These are phyloP conservation scores for Actinostola sp. DNA, from an alignment of 92 coral and sea anemone genomes.

Conservation along the genomic window DNA sequence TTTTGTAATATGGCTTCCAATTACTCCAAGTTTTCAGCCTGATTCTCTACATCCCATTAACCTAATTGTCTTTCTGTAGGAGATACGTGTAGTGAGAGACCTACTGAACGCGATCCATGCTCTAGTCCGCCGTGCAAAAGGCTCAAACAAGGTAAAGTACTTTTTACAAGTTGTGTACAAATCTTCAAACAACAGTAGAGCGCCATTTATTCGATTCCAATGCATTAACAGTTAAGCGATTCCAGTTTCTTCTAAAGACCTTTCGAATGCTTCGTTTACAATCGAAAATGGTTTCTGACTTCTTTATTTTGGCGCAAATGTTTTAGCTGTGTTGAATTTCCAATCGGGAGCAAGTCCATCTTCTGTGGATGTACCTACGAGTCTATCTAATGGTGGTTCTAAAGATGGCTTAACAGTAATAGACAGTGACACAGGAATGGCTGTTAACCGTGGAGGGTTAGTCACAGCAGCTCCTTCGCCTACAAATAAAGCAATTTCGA, in stretches of 20 bases:
- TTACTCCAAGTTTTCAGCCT: neutral
- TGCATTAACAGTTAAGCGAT: neutral
- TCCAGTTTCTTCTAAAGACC: neutral
- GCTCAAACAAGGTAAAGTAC: slow-evolving; percentile 83
- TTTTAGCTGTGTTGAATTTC: slow-evolving; percentile 33
- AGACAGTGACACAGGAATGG: neutral
- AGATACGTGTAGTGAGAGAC: neutral
- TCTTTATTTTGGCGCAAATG: neutral
- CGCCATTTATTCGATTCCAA: neutral
- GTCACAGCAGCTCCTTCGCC: slow-evolving; percentile 86
- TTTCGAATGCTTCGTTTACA: neutral
- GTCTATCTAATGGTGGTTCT: neutral
- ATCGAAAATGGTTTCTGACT: neutral
- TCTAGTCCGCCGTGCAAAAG: slow-evolving; percentile 98
- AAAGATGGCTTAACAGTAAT: neutral
- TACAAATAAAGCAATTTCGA: slow-evolving; percentile 26
- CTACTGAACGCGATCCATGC: slow-evolving; percentile 75
- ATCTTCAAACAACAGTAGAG: neutral
- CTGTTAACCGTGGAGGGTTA: slow-evolving; percentile 63
- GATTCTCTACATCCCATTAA: neutral
- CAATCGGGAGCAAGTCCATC: slow-evolving; percentile 14
- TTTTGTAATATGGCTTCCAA: neutral
- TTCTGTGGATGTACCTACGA: neutral
- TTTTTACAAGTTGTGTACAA: neutral
- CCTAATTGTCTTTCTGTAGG: neutral